Percentiles rank a stretch among this genome's conserved stretches.
Evolutionary conservation across 2,113 vertebrate species (phyloP).

Genomic region (Sceloporus tristichus): DNA sequence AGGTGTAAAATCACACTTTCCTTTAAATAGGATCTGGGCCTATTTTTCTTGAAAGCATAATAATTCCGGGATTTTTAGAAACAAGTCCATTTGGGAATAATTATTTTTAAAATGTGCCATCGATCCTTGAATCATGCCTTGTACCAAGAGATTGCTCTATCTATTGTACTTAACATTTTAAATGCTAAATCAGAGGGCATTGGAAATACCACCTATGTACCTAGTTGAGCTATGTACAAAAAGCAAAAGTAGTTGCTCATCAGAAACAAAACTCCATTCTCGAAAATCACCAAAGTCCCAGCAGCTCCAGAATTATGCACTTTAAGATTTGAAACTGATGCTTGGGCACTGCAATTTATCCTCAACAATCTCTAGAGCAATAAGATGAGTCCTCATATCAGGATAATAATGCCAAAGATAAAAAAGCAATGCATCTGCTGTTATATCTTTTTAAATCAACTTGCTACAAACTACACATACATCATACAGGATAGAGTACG

Average conservation of each 20-base stretch:
- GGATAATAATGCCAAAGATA: neutral
- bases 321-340: neutral
- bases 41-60: neutral
- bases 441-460: neutral
- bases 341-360: neutral
- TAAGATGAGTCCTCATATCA: neutral
- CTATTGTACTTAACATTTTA: no score
- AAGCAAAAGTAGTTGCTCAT: neutral
- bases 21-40: no score
- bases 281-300: neutral
- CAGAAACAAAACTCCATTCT: neutral
- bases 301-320: neutral
- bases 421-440: neutral
- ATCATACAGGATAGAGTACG: neutral
- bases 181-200: neutral
- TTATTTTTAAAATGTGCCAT: neutral
- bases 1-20: no score
- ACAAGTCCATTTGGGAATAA: neutral
- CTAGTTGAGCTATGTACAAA: neutral
- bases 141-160: neutral
- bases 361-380: neutral
- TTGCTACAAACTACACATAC: neutral
- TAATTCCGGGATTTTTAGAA: neutral
- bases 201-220: neutral
- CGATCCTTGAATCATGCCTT: neutral